These are phyloP conservation scores for Coregonus clupeaformis DNA, from an alignment of 2,113 vertebrate genomes.

Conservation along the genomic window DNA sequence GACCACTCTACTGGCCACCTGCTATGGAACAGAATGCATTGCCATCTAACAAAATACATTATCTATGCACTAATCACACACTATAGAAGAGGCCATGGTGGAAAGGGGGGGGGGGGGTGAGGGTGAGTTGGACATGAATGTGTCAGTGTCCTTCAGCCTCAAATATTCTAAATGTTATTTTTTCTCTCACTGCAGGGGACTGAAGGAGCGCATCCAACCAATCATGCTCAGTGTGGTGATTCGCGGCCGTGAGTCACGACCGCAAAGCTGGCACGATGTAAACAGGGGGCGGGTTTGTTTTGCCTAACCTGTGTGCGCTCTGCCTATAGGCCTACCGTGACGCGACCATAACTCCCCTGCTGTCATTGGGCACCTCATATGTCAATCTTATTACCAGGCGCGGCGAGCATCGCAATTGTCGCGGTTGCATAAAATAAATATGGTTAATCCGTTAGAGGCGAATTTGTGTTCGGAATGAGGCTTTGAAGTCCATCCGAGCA, in stretches of 20 bases:
- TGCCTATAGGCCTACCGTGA: constrained; percentile 44
- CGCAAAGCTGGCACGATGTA: constrained; percentile 60
- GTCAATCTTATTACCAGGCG: constrained; percentile 45
- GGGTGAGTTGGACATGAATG: not conserved
- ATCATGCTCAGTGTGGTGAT: constrained; percentile 53
- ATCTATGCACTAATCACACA: not conserved
- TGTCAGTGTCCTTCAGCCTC: too few species aligned
- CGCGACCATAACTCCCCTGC: not conserved
- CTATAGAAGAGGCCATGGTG: not conserved
- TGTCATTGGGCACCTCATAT: constrained; percentile 53
- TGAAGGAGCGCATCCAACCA: constrained; percentile 47
- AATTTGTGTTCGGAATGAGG: constrained; percentile 60
- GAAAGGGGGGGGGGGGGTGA: too few species aligned
- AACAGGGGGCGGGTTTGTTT: constrained; percentile 68
- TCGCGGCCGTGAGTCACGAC: constrained; percentile 69
- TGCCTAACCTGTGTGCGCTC: constrained; percentile 45
- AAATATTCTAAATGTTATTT: too few species aligned
- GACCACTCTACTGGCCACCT: not conserved
- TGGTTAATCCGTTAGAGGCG: constrained; percentile 68
- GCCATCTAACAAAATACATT: not conserved
- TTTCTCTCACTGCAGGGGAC: constrained; percentile 40
- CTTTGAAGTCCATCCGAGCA: constrained; percentile 41
- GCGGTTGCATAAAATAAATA: constrained; percentile 48
- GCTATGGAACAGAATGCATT: not conserved
- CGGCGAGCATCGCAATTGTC: constrained; percentile 50